phyloP scores from a whole-genome alignment of 2,113 vertebrate genomes.

The Etheostoma spectabile region DNA sequence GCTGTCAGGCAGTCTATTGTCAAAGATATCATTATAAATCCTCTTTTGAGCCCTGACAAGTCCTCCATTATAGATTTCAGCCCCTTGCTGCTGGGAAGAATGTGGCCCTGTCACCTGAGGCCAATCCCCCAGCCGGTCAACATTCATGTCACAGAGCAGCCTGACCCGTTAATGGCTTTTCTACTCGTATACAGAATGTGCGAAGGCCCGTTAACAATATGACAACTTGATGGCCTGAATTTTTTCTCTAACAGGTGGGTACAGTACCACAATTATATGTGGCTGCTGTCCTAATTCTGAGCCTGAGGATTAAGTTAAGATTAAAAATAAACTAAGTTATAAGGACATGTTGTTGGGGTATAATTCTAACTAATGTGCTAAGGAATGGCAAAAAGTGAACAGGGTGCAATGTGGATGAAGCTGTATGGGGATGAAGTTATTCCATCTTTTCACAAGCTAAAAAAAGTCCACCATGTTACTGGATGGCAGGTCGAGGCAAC shows the following conservation, averaged over 20 bases:
- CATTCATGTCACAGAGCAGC: conserved; percentile 52
- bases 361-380: conserved; percentile 21
- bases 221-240: conserved; percentile 50
- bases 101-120: conserved; percentile 76
- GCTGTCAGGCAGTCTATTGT: conserved; percentile 75
- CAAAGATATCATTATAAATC: conserved; percentile 75
- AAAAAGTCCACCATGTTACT: conserved; percentile 33
- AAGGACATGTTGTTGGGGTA: not conserved
- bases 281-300: conserved; percentile 1
- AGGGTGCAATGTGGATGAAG: conserved; percentile 38
- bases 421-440: conserved; percentile 45
- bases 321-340: not conserved
- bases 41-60: conserved; percentile 67
- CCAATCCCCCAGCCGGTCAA: conserved; percentile 64
- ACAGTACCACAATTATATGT: conserved; percentile 29
- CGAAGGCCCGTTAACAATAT: conserved; percentile 46
- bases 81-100: conserved; percentile 50
- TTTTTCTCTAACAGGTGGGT: not conserved
- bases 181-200: conserved; percentile 30
- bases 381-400: not conserved
- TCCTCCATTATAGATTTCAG: conserved; percentile 66
- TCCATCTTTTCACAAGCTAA: conserved; percentile 44
- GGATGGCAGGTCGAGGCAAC: conserved; percentile 50
- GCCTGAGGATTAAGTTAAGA: not conserved
- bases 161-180: conserved; percentile 70